Evolutionary conservation across 2,888 invertebrate species (phyloP), one percentile per base, ranked within the genome.

Genomic region (Euzophera pinguis): DNA sequence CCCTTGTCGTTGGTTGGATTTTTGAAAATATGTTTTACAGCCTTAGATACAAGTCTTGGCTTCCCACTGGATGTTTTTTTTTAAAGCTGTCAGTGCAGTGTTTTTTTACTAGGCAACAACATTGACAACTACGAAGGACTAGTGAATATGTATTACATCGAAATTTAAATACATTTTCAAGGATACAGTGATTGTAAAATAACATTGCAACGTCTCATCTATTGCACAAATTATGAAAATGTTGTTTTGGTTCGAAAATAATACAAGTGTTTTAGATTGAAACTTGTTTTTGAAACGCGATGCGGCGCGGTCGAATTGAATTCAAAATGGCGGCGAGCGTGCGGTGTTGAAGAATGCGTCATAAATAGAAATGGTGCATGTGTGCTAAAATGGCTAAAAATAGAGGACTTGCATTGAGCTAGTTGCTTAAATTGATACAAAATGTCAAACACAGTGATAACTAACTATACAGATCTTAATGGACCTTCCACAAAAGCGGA

Each of bases 401-500:
- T 86, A 87, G 86, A 80, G 78, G 59, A 75, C 69, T 77, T 82
- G 75, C 75, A 76, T 71, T 71, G 69, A 69, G 67, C 65, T 72
- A 71, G 67, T 73, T 78, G 73, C 73, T 75, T 54, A 65, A 73
- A 71, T 69, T 75, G 65, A 73, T 64, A 72, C 73, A 89, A 81
- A 79, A 91, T 91, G 91, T 91, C 91, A 63, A 91, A 91, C 69
- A 91, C 91, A 59, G 88, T 91, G 62, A 90, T 91, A 63, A 91
- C 90, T 55, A 91, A 90, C 64, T 91, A 90, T 69, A 89, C 90
- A 64, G 90, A 91, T 73, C 77, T 90, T 13, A 90, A 90, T 67
- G 91, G 91, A 62, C 89, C 90, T 58, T 86, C 90, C 10, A 79
- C 88, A 43, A 90, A 90, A 74, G 88, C 91, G 65, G 94, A 94